Base-by-base conservation (phyloP, 2,797 vertebrate species). In the Molossus molossus region DNA sequence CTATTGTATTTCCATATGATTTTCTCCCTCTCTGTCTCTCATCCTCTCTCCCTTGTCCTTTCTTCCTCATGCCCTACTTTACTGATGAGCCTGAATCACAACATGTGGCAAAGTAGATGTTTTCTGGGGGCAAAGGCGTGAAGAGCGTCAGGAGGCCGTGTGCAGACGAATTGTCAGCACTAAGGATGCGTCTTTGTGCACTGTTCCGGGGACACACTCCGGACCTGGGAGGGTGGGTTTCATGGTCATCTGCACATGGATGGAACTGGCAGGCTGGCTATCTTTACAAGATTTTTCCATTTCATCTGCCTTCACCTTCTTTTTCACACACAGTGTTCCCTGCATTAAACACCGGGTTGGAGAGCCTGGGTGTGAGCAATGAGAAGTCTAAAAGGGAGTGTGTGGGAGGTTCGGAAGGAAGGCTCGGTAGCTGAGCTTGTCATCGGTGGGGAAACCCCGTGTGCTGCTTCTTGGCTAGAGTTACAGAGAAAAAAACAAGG, bases 361-460 rank as follows among this genome's bases (percentile, higher is more conserved):
- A 87, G n/a, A 96, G 40, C 69, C 93, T 94, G 91, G 5, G 33
- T 97, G 79, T 79, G 90, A 95, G 90, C 67, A 76, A 96, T 97
- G 90, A 95, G 65, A 94, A 94, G 83, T 95, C 75, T 96, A 84
- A 97, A 98, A 95, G 69, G 29, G 79, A 75, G 20, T 58, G 11
- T 86, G 94, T 95, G 93, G 95, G 95, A 94, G 40, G 92, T 57
- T 79, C 79, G 87, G 79, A 84, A 40, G 95, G 70, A 65, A 75
- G 83, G 76, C 76, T 83, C 87, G 72, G 48, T 82, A 65, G 65
- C 60, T 96, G 60, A 55, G 91, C 94, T 97, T 97, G 90, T 97
- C 92, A 97, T 96, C 93, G 76, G 1, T 79, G 77, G 91, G 50
- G 96, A 94, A 87, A 89, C 95, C 90, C 97, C 97, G 94, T 45